Evolutionary conservation across 1,140 invertebrate genomes (phyloP).

Genomic region (Manduca sexta): DNA sequence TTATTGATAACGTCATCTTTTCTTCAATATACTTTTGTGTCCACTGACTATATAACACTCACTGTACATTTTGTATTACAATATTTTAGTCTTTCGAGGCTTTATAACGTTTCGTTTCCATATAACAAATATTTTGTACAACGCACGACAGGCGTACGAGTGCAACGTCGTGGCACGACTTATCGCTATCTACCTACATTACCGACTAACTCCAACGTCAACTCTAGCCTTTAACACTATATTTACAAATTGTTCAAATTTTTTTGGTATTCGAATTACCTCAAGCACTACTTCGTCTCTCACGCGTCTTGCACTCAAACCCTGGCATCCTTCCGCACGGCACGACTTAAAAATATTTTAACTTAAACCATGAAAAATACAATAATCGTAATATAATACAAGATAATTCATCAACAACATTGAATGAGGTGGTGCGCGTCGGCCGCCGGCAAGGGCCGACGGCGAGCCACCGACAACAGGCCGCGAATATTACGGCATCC

Average conservation of each 20-base stretch:
- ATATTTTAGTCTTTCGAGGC: slow-evolving; percentile 67
- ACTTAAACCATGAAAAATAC: slow-evolving; percentile 68
- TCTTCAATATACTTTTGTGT: slow-evolving; percentile 71
- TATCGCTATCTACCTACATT: slow-evolving; percentile 62
- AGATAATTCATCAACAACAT: slow-evolving; percentile 64
- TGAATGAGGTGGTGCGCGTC: slow-evolving; percentile 52
- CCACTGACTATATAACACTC: slow-evolving; percentile 72
- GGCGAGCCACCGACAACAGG: slow-evolving; percentile 40
- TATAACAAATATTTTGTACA: slow-evolving; percentile 73
- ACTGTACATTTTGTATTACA: slow-evolving; percentile 72
- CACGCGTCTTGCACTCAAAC: slow-evolving; percentile 34
- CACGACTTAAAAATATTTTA: slow-evolving; percentile 65
- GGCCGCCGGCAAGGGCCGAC: slow-evolving; percentile 36
- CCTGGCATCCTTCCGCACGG: slow-evolving; percentile 46
- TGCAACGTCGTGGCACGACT: slow-evolving; percentile 63
- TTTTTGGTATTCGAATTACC: slow-evolving; percentile 72
- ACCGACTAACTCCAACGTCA: slow-evolving; percentile 55
- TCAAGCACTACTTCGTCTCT: slow-evolving; percentile 52
- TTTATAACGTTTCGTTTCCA: slow-evolving; percentile 63
- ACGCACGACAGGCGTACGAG: slow-evolving; percentile 61
- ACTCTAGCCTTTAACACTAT: slow-evolving; percentile 61
- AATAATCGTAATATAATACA: slow-evolving; percentile 70
- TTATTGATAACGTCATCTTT: slow-evolving; percentile 70
- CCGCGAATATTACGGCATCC: slow-evolving; percentile 53
- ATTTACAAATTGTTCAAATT: slow-evolving; percentile 70